A percentile compares a stretch with the other conserved stretches of the same genome.
Evolutionary conservation across 2,888 invertebrate genomes (phyloP).

Genomic region (Litoditis marina): DNA sequence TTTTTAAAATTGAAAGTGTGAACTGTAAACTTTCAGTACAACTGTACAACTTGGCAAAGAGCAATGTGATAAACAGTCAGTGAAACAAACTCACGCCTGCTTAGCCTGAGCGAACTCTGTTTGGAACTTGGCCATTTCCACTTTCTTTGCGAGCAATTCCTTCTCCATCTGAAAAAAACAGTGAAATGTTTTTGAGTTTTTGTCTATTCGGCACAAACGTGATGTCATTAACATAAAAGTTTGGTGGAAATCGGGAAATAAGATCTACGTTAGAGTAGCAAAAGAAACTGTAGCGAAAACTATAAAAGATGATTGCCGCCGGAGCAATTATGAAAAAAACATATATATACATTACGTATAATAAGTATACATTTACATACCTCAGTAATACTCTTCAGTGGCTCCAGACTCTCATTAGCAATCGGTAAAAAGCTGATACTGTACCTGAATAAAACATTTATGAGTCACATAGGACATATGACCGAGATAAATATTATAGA

Average conservation of each 20-base stretch:
- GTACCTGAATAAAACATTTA: conserved; percentile 33
- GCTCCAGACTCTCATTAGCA: conserved; percentile 21
- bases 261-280: too few species aligned
- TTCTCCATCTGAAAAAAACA: conserved; percentile 28
- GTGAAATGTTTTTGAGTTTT: background rate
- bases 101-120: conserved; percentile 58
- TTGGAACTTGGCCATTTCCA: conserved; percentile 59
- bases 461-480: background rate
- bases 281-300: too few species aligned
- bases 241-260: too few species aligned
- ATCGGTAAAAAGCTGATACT: conserved; percentile 55
- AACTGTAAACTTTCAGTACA: too few species aligned
- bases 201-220: too few species aligned
- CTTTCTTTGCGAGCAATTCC: conserved; percentile 49
- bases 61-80: too few species aligned
- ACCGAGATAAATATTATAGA: too few species aligned
- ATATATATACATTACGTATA: background rate
- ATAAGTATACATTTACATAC: background rate
- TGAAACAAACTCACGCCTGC: conserved; percentile 40
- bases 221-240: too few species aligned
- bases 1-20: too few species aligned
- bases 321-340: too few species aligned
- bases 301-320: too few species aligned
- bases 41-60: too few species aligned
- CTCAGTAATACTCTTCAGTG: conserved; percentile 33